Evolutionary conservation across 2,113 vertebrate species (phyloP), one percentile per base, ranked within the genome.

Genomic region (Manacus vitellinus): DNA sequence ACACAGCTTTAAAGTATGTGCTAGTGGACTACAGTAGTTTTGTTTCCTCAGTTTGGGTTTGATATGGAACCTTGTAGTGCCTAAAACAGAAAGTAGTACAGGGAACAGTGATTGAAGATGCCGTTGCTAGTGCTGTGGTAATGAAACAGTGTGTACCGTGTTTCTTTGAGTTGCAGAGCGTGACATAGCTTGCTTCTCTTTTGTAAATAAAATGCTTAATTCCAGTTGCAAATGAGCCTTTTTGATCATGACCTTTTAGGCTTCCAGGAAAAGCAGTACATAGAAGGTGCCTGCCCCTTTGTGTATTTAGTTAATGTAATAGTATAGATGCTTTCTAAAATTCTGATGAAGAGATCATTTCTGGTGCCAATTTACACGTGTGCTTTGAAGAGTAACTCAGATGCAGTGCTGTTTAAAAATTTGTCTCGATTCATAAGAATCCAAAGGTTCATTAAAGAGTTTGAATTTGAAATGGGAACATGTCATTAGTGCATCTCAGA

Each of bases 141-240:
- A 23, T 30, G 31, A 65, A 81, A 70, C 14, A 1, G 0, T 2
- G 3, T 24, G 30, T 81, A 41, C 51, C 6, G 4, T 10, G 28
- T 44, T 87, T 41, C 58, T 76, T 54, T 79, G 55, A 24, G 44
- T 51, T 31, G 23, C 15, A 66, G 13, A 61, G 23, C 15, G 3
- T 28, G 12, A 6, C 7, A 8, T 12, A 39, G 47, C 19, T 67
- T 58, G 30, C 20, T 70, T 46, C 21, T 41, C 17, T 86, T 62
- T 58, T 54, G 30, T 70, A 54, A 74, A 31, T 51, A 54, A 54
- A 87, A 55, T 41, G 8, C 22, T 35, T 61, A 24, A 73, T 81
- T 89, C 47, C 5, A 33, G 24, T 37, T 80, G 66, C 84, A 86
- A 77, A 33, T 33, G 6, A 70, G 14, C 28, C n/a, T 72, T 12